Evolutionary conservation across 2,888 invertebrate genomes (phyloP), one percentile per base, ranked within the genome.

Genomic region (Gryllus longicercus): DNA sequence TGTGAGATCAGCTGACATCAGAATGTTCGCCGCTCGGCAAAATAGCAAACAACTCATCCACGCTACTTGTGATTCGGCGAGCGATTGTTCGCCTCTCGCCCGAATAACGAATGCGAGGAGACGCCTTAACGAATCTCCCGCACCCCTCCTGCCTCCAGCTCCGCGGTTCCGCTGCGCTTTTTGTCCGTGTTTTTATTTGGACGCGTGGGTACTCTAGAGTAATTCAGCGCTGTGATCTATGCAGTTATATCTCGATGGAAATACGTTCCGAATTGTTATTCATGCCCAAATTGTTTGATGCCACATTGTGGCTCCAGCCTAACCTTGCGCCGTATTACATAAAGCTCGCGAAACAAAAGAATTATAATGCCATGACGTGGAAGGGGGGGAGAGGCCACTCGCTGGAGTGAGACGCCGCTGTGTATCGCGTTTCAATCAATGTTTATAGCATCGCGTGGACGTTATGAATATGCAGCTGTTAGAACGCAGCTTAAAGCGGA

Each of bases 301-400:
- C 63, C 63, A 63, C 63, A 63, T 63, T 63, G 63, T 63, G 12
- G n/a, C 63, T 63, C 63, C n/a, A 8, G 63, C 63, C 14, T 63
- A 63, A 63, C 63, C 63, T 63, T 63, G 63, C 63, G n/a, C 63
- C 63, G n/a, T 63, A n/a, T 63, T 63, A 63, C n/a, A 63, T 63
- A 63, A 63, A 63, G 63, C 63, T 63, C 63, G n/a, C 63, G 14
- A 63, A 63, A 63, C 63, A 63, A 63, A 63, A 63, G 63, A 63
- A 63, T 63, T 63, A 63, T 63, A 63, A 63, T 63, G 63, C 63
- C n/a, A 63, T 63, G 63, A 63, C n/a, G 63, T 63, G 63, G 63
- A 63, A 63, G 63, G n/a, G 21, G 21, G 21, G 63, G 63, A 11
- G 63, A 14, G 63, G 16, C 16, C 63, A 14, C 16, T 5, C 63